Evolutionary conservation across 2,113 vertebrate genomes (phyloP).

Genomic region (Campylomormyrus numenius): DNA sequence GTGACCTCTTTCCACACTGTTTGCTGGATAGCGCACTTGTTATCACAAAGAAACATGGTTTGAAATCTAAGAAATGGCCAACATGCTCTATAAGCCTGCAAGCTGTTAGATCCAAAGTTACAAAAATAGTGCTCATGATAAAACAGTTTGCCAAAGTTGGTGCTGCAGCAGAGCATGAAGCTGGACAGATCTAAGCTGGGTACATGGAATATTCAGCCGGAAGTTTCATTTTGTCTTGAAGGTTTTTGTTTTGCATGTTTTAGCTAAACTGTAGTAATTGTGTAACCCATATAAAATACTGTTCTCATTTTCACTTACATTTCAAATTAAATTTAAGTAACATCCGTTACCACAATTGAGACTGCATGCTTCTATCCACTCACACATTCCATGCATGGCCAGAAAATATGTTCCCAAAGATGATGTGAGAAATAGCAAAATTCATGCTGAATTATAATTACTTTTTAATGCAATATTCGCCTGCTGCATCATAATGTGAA

Average conservation of each 20-base stretch:
- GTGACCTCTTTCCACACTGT: neutral
- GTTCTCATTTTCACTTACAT: neutral
- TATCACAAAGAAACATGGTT: conserved; percentile 11
- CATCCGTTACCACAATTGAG: neutral
- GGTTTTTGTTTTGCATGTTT: neutral
- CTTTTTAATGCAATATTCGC: neutral
- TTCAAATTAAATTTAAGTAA: neutral
- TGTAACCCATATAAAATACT: neutral
- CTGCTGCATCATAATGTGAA: neutral
- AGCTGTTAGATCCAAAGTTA: conserved; percentile 26
- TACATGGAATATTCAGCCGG: neutral
- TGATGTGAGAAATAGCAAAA: neutral
- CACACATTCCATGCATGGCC: neutral
- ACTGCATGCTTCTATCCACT: neutral
- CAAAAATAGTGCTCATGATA: conserved; percentile 22
- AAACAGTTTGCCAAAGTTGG: conserved; percentile 23
- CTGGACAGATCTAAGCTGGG: neutral
- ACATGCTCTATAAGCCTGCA: neutral
- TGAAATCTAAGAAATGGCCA: conserved; percentile 12
- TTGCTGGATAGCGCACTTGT: neutral
- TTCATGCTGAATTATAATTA: neutral
- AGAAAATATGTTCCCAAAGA: neutral
- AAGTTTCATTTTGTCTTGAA: neutral
- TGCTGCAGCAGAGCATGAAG: neutral
- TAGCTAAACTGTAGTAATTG: neutral